Conservation (phyloP, 2,888 invertebrate genomes). For the Tridacna crocea region DNA sequence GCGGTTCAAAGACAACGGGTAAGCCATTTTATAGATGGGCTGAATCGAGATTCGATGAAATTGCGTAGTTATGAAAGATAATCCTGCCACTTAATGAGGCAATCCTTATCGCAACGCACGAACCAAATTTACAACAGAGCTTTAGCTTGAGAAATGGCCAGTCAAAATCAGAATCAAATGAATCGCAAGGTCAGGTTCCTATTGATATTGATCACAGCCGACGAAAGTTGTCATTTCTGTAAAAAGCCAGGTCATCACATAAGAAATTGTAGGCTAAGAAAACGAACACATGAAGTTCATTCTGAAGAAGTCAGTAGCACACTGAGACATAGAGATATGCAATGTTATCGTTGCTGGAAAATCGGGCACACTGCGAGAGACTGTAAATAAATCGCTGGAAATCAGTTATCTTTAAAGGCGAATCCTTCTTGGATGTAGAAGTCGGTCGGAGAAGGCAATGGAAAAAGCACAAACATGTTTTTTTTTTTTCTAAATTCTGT, state of each 20-base stretch:
- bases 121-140: constrained; percentile 37
- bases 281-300: neutral
- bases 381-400: neutral
- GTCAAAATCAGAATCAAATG: neutral
- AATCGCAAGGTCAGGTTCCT: constrained; percentile 9
- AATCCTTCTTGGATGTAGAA: too few species aligned
- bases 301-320: neutral
- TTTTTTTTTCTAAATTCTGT: neutral
- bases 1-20: too few species aligned
- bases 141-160: constrained; percentile 34
- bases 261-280: constrained; percentile 11
- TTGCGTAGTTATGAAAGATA: too few species aligned
- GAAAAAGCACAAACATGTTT: neutral
- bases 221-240: constrained; percentile 20
- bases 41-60: too few species aligned
- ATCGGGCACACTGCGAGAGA: constrained; percentile 19
- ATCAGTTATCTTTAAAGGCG: neutral
- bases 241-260: constrained; percentile 16
- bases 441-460: too few species aligned
- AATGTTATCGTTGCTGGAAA: constrained; percentile 7
- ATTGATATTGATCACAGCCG: constrained; percentile 36
- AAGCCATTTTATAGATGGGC: too few species aligned
- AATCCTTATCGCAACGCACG: too few species aligned
- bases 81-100: too few species aligned
- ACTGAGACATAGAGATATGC: neutral